Conservation (phyloP, 2,113 vertebrate species). For the Grantiella picta region DNA sequence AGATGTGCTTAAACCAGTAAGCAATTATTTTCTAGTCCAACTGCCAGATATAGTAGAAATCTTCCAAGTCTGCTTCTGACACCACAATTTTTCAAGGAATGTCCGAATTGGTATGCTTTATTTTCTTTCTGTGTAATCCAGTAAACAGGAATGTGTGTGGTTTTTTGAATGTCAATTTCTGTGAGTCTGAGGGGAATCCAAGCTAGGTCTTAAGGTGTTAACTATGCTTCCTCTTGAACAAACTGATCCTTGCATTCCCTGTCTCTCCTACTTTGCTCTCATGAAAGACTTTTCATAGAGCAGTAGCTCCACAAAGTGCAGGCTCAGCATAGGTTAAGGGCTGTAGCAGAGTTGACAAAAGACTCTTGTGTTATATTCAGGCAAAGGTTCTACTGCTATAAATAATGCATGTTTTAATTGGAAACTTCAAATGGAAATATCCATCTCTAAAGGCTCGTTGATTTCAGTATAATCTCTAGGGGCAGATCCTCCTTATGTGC, state of each 20-base stretch:
- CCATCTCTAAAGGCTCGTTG: neutral
- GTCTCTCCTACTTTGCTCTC: neutral
- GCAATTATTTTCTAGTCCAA: neutral
- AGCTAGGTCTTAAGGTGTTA: neutral
- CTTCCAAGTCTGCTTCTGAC: neutral
- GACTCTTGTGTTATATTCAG: neutral
- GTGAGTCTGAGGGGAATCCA: neutral
- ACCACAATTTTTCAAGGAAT: neutral
- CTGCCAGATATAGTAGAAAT: neutral
- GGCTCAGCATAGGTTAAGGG: neutral
- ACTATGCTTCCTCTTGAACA: neutral
- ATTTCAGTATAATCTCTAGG: neutral
- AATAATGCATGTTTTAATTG: slow-evolving; percentile 51
- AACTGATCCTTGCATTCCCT: neutral
- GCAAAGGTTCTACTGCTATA: neutral
- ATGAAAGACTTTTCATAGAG: neutral
- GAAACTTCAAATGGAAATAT: neutral
- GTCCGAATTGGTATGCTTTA: neutral
- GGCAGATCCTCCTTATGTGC: neutral
- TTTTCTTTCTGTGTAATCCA: neutral
- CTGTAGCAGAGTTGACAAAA: neutral
- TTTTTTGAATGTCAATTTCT: neutral
- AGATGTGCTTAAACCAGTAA: neutral
- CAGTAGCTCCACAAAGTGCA: neutral
- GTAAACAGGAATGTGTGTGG: neutral